Percentiles rank a stretch among this genome's conserved stretches.
Conservation (phyloP, 2,113 vertebrate species). For the Ailuropoda melanoleuca region DNA sequence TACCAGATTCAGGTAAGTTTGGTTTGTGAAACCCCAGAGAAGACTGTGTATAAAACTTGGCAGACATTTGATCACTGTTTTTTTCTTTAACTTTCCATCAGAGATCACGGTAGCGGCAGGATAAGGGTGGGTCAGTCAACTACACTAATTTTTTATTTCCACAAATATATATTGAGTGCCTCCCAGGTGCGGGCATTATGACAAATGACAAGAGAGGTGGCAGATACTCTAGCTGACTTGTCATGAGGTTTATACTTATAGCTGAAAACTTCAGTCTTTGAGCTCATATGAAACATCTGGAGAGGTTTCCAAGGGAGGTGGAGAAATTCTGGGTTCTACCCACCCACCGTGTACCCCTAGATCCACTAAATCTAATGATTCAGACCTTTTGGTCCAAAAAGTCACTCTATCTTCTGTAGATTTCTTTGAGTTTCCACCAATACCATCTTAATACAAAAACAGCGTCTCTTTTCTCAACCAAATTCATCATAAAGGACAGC, state of each 20-base stretch:
- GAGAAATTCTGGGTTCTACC: not conserved
- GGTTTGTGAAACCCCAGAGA: not conserved
- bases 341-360: not conserved
- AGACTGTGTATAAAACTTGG: not conserved
- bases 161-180: not conserved
- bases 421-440: conserved; percentile 5
- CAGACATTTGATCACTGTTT: not conserved
- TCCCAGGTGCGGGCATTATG: not conserved
- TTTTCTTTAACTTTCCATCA: not conserved
- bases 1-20: not conserved
- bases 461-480: not conserved
- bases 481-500: not conserved
- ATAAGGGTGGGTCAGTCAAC: not conserved
- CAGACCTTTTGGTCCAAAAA: not conserved
- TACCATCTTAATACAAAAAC: not conserved
- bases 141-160: not conserved
- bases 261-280: not conserved
- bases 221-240: not conserved
- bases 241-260: not conserved
- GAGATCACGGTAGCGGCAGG: not conserved
- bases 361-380: not conserved
- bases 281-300: not conserved
- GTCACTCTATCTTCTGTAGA: not conserved
- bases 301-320: not conserved
- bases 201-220: not conserved